Conservation (phyloP, 2,888 invertebrate genomes). For the Slavum lentiscoides region DNA sequence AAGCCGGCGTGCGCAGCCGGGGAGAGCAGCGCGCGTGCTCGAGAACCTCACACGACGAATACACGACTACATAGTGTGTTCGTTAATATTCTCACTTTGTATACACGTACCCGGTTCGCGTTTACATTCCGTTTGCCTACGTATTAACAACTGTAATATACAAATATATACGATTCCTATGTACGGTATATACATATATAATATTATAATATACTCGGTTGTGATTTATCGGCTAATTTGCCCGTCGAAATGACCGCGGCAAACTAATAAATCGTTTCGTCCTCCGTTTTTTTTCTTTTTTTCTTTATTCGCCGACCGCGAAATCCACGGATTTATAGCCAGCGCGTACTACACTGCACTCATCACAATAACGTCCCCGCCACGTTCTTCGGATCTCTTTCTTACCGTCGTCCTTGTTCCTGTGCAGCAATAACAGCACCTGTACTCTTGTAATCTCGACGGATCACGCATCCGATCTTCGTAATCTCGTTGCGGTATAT, state of each 20-base stretch:
- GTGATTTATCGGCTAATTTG: constrained; percentile 51
- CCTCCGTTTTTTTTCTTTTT: constrained; percentile 24
- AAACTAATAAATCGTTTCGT: constrained; percentile 45
- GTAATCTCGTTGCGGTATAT: too few species aligned
- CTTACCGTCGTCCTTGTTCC: too few species aligned
- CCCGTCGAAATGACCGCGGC: constrained; percentile 43
- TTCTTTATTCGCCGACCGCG: constrained; percentile 38
- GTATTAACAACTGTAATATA: neutral
- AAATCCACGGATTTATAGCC: constrained; percentile 48
- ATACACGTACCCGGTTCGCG: neutral
- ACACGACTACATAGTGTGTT: neutral
- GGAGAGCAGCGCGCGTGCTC: constrained; percentile 7
- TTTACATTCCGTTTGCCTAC: neutral
- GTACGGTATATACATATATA: neutral
- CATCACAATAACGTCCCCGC: too few species aligned
- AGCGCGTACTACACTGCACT: neutral
- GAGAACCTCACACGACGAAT: constrained; percentile 46
- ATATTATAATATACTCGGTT: constrained; percentile 5
- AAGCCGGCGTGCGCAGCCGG: neutral
- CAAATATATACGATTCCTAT: neutral
- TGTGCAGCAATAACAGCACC: too few species aligned
- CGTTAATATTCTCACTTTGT: neutral
- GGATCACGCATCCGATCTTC: too few species aligned
- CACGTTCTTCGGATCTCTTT: neutral
- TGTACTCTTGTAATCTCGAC: too few species aligned